These are phyloP conservation scores for Merluccius polli DNA, from an alignment of 2,797 vertebrate genomes.

Conservation along the genomic window DNA sequence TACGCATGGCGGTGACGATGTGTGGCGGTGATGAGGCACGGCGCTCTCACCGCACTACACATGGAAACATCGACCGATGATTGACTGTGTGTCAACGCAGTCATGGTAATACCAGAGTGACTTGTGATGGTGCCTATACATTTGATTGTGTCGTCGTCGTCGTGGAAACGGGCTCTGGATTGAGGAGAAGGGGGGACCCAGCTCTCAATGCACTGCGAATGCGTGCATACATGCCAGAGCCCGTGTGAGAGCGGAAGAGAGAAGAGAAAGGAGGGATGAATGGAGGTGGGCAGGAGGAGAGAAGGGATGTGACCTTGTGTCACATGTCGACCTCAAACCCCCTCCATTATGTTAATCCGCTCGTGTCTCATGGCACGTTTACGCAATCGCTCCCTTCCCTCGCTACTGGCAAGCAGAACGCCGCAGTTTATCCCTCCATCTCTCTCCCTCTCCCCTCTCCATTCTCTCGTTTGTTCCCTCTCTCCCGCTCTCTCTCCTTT, in stretches of 20 bases:
- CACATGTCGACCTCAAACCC: conserved; percentile 19
- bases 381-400: conserved; percentile 35
- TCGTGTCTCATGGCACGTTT: conserved; percentile 35
- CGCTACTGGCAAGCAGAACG: conserved; percentile 33
- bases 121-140: neutral
- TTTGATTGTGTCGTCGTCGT: neutral
- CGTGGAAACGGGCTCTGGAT: neutral
- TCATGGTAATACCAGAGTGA: neutral
- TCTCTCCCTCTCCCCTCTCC: conserved; percentile 16
- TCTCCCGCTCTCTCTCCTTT: conserved; percentile 19
- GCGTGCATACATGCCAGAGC: neutral
- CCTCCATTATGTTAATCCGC: conserved; percentile 19
- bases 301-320: neutral
- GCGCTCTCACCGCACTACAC: neutral
- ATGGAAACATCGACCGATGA: neutral
- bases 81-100: neutral
- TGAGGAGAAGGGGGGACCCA: neutral
- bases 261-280: neutral
- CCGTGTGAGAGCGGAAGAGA: neutral
- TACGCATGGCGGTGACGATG: too few species aligned
- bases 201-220: neutral
- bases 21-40: neutral
- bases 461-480: neutral
- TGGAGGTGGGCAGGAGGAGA: neutral
- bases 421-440: conserved; percentile 36